These are phyloP conservation scores for Lepilemur ruficaudatus DNA, from an alignment of 2,797 vertebrate genomes.

Conservation along the genomic window DNA sequence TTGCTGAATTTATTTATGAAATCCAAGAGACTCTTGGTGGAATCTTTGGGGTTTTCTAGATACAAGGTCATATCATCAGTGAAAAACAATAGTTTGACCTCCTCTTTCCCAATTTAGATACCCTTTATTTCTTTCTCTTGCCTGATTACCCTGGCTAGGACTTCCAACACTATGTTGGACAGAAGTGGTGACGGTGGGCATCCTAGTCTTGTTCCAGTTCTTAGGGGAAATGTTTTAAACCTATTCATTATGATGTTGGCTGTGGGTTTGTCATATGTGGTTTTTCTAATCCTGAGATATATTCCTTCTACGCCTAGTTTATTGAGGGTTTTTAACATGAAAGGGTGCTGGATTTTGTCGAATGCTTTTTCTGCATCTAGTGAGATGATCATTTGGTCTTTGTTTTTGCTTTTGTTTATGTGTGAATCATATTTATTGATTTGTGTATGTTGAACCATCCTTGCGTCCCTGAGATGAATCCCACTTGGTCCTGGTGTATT, in stretches of 20 bases:
- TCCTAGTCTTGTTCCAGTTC: not conserved
- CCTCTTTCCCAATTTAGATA: not conserved
- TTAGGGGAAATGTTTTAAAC: not conserved
- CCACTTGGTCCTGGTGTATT: not conserved
- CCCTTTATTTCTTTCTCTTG: not conserved
- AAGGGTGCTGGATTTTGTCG: not conserved
- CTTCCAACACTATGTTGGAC: not conserved
- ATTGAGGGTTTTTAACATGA: not conserved
- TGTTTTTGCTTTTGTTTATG: not conserved
- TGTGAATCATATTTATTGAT: not conserved
- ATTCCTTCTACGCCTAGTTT: not conserved
- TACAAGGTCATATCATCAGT: not conserved
- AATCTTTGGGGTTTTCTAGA: not conserved
- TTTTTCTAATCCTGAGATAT: not conserved
- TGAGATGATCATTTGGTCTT: not conserved
- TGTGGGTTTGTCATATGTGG: not conserved
- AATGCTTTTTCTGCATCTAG: not conserved
- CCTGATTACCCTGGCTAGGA: not conserved
- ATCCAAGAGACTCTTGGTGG: not conserved
- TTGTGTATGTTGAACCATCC: not conserved
- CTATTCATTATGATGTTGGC: not conserved
- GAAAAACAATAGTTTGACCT: not conserved
- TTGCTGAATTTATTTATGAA: not conserved
- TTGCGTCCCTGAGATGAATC: not conserved
- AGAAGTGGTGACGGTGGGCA: not conserved